These are phyloP conservation scores for Lethenteron reissneri DNA, from an alignment of 2,113 vertebrate genomes.

Conservation along the genomic window DNA sequence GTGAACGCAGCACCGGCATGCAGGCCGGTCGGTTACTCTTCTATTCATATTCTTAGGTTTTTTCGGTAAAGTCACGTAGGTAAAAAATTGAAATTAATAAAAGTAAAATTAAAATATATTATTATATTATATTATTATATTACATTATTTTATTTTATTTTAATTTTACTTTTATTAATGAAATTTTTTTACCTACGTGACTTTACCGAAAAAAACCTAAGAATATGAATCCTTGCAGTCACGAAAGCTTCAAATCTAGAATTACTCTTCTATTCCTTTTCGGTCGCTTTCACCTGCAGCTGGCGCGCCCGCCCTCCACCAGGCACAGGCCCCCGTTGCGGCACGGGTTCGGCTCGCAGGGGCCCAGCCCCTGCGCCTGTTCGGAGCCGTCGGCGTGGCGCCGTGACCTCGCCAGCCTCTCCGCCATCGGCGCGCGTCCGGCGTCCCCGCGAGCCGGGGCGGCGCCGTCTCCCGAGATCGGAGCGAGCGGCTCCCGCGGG, in stretches of 20 bases:
- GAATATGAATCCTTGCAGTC: no score
- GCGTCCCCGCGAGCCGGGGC: slow-evolving; percentile 11
- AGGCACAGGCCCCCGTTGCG: slow-evolving; percentile 45
- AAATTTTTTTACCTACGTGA: slow-evolving; percentile 18
- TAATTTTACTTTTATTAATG: no score
- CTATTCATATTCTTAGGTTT: background rate
- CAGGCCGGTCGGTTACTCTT: background rate
- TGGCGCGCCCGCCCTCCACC: slow-evolving; percentile 25
- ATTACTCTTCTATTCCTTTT: no score
- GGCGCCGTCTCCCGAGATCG: slow-evolving; percentile 16
- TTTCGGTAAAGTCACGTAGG: no score
- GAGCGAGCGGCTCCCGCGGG: slow-evolving; percentile 2
- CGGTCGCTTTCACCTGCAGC: slow-evolving; percentile 24
- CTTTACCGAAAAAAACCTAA: no score
- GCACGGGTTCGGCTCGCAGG: slow-evolving; percentile 40
- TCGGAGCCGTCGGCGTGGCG: no score
- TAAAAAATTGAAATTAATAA: no score
- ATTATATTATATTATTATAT: no score
- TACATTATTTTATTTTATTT: no score
- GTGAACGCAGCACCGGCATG: background rate
- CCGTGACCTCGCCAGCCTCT: slow-evolving; percentile 15
- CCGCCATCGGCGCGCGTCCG: slow-evolving; percentile 20
- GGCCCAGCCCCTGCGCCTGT: no score
- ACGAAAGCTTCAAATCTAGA: no score
- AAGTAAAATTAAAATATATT: no score